Evolutionary conservation across 2,888 invertebrate species (phyloP), one percentile per base, ranked within the genome.

Genomic region (Rotaria socialis): DNA sequence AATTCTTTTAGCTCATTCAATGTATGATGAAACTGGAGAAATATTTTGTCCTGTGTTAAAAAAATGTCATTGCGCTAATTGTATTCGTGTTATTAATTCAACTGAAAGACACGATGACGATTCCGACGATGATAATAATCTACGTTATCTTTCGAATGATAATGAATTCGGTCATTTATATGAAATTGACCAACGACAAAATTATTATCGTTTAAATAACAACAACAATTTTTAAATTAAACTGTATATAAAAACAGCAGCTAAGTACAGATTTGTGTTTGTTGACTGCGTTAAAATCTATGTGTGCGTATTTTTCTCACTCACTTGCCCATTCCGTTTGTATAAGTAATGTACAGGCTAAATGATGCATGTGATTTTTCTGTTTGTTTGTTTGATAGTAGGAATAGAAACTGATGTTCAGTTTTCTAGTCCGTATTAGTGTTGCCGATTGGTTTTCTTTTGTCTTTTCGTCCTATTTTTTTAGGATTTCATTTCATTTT

Each of bases 341-440:
- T 67, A 67, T 67, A 35, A 16, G 7, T 67, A 67, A 41, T 67
- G 67, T 67, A 67, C 67, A 67, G 67, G 35, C 67, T 16, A 35
- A 67, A 67, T 67, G 67, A 67, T 67, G 67, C 67, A 67, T 67
- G 67, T 67, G 67, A 67, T 35, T 35, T 67, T 35, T 27, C 19
- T 35, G 35, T 67, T 67, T 67, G 67, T 67, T 67, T 67, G 35
- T 56, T 56, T 56, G 56, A 35, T 67, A 19, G 14, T 67, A 67
- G 67, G 67, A 35, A 35, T 67, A 67, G 67, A 67, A 67, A 67
- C 67, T 67, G 67, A 67, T 67, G 67, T 67, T 67, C 67, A 67
- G 67, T 67, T 67, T 35, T 35, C 67, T 67, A 67, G 35, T 19
- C 67, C 67, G 35, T 67, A 27, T 35, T 67, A 35, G 35, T 67